These are phyloP conservation scores for Augochlorella aurata DNA, from an alignment of 2,888 invertebrate species.

Conservation along the genomic window DNA sequence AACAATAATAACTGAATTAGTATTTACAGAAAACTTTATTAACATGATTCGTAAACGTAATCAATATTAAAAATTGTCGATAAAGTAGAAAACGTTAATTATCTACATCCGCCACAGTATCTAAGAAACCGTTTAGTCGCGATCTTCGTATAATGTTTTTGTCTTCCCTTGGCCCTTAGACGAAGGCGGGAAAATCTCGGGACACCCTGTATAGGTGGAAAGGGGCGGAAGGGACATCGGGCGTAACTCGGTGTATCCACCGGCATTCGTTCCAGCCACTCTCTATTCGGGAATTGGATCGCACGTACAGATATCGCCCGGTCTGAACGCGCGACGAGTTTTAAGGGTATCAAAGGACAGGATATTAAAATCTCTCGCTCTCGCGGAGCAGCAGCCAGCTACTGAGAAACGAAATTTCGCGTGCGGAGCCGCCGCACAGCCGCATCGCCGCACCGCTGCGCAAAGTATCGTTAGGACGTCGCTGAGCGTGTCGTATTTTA, in stretches of 20 bases:
- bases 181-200: too few species aligned
- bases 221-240: conserved; percentile 23
- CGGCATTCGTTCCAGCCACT: conserved; percentile 46
- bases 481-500: conserved; percentile 35
- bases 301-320: conserved; percentile 55
- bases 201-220: conserved; percentile 13
- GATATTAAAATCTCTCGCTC: conserved; percentile 69
- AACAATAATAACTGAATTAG: too few species aligned
- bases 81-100: too few species aligned
- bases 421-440: conserved; percentile 12
- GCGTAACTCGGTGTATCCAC: conserved; percentile 54
- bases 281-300: conserved; percentile 67
- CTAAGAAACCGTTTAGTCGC: too few species aligned
- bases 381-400: conserved; percentile 26
- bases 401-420: conserved; percentile 28
- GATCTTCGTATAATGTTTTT: too few species aligned
- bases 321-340: conserved; percentile 62
- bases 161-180: too few species aligned
- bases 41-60: too few species aligned
- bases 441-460: conserved; percentile 14
- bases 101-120: too few species aligned
- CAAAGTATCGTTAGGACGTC: conserved; percentile 57
- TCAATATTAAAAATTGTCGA: too few species aligned
- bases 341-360: conserved; percentile 68
- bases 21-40: too few species aligned